Base-by-base conservation (phyloP, 2,113 vertebrate genomes). In the Natator depressus region DNA sequence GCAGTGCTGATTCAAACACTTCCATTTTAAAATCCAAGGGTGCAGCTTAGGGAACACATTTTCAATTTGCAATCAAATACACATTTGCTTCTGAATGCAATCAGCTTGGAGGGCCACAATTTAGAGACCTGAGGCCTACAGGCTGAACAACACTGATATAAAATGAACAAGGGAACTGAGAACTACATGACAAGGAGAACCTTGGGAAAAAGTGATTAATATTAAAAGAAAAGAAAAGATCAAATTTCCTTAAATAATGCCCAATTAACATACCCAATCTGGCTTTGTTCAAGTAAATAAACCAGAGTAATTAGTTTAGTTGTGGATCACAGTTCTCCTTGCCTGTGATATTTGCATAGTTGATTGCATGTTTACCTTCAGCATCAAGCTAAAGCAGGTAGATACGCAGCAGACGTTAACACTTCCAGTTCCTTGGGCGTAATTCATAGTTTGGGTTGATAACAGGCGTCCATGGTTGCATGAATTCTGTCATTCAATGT, bases 341-440 rank as follows among this genome's bases (percentile, higher is more conserved):
- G 46, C 51, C 80, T 93, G 92, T 91, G 50, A 42, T 86, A 94
- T 96, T 92, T 96, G 91, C 86, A 95, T 47, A 88, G 35, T 31
- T 95, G 91, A 95, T 89, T 94, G 86, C 13, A 55, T 38, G 20
- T 89, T 96, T 94, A 47, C 82, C 62, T 84, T 89, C 83, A 78
- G 85, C 42, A 94, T 81, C 65, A 94, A 83, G 7, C n/a, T 72
- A 95, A 94, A 55, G 65, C 75, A 93, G 93, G 80, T 49, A 79
- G 6, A 84, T 17, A 87, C 1, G 1, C 55, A 62, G 50, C 6
- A 35, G 51, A 8, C 38, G 76, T 76, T 85, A 82, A 72, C 50
- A 62, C 29, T 89, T 89, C 51, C n/a, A 31, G 19, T 8, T 96
- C 78, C 72, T 83, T 11, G 84, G 47, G 75, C 13, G 50, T 25